Conservation (phyloP, 2,113 vertebrate genomes). For the Spheniscus mendiculus region DNA sequence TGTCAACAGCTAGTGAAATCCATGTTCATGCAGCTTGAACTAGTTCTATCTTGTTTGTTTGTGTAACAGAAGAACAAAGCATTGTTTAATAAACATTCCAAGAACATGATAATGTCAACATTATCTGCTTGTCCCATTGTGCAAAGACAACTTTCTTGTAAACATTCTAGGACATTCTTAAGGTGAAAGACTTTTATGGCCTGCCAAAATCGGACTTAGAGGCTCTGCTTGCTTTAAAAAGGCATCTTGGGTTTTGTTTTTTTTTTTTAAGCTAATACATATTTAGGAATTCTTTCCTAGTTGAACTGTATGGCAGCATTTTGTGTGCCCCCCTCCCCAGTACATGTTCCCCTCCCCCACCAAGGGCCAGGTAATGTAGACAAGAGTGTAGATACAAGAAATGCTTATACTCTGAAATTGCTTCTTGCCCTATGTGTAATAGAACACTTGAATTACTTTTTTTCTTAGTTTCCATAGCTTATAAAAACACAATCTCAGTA, state of each 20-base stretch:
- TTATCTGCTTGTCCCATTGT: background rate
- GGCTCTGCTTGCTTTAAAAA: background rate
- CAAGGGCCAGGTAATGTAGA: background rate
- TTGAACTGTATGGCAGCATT: background rate
- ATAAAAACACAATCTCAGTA: background rate
- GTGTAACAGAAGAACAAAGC: conserved; percentile 7
- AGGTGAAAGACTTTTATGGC: background rate
- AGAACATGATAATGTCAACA: conserved; percentile 5
- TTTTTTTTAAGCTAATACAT: background rate
- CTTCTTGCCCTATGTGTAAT: background rate
- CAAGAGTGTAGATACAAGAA: background rate
- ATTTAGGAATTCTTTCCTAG: background rate
- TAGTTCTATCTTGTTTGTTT: conserved; percentile 48
- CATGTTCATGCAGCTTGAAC: background rate
- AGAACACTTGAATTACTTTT: background rate
- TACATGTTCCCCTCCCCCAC: too few relatives aligned
- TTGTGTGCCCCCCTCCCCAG: rapidly evolving
- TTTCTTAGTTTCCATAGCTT: background rate
- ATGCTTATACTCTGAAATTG: background rate
- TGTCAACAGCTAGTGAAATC: conserved; percentile 20
- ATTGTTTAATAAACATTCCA: conserved; percentile 67
- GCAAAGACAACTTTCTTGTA: background rate
- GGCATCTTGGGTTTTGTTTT: background rate
- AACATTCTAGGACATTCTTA: background rate
- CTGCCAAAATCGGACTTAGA: background rate